These are phyloP conservation scores for Lasioglossum lativentre DNA, from an alignment of 2,888 invertebrate species.

Conservation along the genomic window DNA sequence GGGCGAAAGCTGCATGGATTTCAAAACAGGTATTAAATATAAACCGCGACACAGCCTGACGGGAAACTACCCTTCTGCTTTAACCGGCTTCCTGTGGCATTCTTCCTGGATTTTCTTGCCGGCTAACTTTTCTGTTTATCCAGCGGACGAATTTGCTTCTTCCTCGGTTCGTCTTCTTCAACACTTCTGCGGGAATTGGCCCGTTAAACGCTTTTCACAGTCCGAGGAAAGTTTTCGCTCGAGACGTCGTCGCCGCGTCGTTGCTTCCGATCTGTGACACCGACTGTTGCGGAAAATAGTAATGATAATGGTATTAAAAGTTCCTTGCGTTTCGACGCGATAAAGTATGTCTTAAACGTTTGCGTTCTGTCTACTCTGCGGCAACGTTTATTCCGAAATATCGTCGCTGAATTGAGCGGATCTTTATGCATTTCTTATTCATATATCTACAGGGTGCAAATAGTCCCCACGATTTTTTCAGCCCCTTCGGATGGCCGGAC, in stretches of 20 bases:
- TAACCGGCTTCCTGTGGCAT: constrained; percentile 37
- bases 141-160: constrained; percentile 44
- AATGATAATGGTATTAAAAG: background rate
- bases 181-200: background rate
- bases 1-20: constrained; percentile 62
- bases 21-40: constrained; percentile 75
- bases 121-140: constrained; percentile 36
- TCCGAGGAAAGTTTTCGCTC: background rate
- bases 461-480: too few species aligned
- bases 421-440: too few species aligned
- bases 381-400: background rate
- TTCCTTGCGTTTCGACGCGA: background rate
- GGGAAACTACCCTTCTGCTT: constrained; percentile 49
- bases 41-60: constrained; percentile 53
- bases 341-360: background rate
- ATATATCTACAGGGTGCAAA: too few species aligned
- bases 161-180: background rate
- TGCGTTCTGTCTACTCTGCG: background rate
- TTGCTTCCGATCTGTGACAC: background rate
- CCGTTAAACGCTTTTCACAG: constrained; percentile 6
- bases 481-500: too few species aligned
- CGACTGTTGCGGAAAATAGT: constrained; percentile 9
- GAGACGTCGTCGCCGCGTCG: background rate
- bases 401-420: background rate
- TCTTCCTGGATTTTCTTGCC: constrained; percentile 54